Evolutionary conservation across 2,888 invertebrate genomes (phyloP).

Genomic region (Agrochola circellaris): DNA sequence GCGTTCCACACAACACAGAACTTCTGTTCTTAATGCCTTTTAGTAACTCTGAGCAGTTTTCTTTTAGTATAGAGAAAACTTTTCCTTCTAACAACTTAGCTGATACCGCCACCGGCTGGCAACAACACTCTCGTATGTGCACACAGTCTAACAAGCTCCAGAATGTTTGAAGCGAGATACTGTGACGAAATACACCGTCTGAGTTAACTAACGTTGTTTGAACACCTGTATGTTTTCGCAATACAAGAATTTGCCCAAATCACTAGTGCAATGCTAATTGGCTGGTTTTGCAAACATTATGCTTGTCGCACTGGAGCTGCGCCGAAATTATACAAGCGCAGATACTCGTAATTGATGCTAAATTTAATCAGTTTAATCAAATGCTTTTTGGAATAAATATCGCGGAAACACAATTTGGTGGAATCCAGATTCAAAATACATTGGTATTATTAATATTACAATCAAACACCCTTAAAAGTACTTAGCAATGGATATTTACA

Average conservation of each 20-base stretch:
- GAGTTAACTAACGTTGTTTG: constrained; percentile 29
- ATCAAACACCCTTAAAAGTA: background rate
- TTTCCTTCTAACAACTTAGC: background rate
- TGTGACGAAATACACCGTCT: constrained; percentile 17
- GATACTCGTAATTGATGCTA: background rate
- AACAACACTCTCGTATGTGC: background rate
- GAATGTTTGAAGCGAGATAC: background rate
- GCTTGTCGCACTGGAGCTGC: background rate
- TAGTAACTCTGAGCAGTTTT: background rate
- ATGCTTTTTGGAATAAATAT: too few species aligned
- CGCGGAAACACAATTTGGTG: background rate
- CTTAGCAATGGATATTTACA: background rate
- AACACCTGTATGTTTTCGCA: constrained; percentile 39
- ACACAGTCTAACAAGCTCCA: background rate
- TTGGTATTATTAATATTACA: too few species aligned
- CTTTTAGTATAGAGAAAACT: background rate
- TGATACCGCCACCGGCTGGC: background rate
- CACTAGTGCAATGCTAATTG: constrained; percentile 15
- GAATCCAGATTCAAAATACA: background rate
- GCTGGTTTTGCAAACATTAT: constrained; percentile 29
- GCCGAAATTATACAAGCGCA: background rate
- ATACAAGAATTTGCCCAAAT: constrained; percentile 48
- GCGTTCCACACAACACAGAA: background rate
- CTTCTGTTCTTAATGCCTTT: background rate
- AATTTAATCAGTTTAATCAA: too few species aligned